Percentiles rank a stretch among this genome's conserved stretches.
These are phyloP conservation scores for Pollenia amentaria DNA, from an alignment of 2,888 invertebrate species.

Conservation along the genomic window DNA sequence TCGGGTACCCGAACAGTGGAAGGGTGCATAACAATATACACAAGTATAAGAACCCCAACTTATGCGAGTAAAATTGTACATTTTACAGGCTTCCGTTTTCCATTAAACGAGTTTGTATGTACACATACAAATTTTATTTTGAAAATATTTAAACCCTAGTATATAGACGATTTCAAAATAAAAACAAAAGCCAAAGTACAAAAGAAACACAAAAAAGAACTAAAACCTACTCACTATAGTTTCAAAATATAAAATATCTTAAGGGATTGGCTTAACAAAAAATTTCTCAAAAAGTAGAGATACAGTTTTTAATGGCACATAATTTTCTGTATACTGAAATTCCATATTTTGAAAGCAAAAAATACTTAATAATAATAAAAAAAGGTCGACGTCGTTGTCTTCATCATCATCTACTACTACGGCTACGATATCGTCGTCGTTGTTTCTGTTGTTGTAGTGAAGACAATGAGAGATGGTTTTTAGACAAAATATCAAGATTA, in stretches of 20 bases:
- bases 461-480: conserved; percentile 52
- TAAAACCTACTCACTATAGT: conserved; percentile 10
- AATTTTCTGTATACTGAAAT: conserved; percentile 60
- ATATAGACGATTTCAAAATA: conserved; percentile 30
- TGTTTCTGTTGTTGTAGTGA: not conserved
- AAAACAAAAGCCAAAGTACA: conserved; percentile 17
- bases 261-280: conserved; percentile 48
- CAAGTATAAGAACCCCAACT: conserved; percentile 42
- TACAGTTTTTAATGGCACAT: conserved; percentile 4
- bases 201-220: not conserved
- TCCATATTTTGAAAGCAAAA: conserved; percentile 35
- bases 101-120: conserved; percentile 3
- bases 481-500: conserved; percentile 64
- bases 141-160: conserved; percentile 46
- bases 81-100: conserved; percentile 55
- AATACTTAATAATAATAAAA: conserved; percentile 15
- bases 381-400: conserved; percentile 34
- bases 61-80: conserved; percentile 34
- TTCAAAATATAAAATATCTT: conserved; percentile 40
- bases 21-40: conserved; percentile 26
- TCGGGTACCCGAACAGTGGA: conserved; percentile 31
- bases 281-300: conserved; percentile 47
- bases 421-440: conserved; percentile 21
- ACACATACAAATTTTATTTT: conserved; percentile 8
- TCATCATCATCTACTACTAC: conserved; percentile 6